Evolutionary conservation across 2,797 vertebrate species (phyloP).

Genomic region (Tarsius wallacei): DNA sequence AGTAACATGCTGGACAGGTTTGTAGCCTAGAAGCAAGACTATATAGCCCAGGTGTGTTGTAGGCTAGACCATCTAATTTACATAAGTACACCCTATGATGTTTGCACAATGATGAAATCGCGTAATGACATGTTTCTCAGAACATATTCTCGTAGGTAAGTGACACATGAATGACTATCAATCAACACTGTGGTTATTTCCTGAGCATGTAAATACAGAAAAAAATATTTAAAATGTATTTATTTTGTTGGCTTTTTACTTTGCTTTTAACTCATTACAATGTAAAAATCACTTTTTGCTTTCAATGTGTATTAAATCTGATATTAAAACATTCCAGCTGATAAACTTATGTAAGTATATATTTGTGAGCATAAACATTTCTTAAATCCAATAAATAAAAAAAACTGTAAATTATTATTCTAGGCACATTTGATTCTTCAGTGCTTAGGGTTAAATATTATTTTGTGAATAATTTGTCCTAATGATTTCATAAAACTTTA

Average conservation of each 20-base stretch:
- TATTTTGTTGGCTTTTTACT: neutral
- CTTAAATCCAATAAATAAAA: neutral
- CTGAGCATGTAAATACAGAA: neutral
- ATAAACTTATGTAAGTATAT: neutral
- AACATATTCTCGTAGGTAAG: neutral
- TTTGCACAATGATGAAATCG: neutral
- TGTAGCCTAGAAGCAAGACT: neutral
- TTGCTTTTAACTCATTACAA: neutral
- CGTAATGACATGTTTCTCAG: neutral
- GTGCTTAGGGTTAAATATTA: neutral
- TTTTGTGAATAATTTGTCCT: neutral
- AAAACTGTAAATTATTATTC: neutral
- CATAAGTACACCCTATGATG: neutral
- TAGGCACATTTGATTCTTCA: neutral
- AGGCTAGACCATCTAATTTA: neutral
- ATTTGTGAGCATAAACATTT: slow-evolving; percentile 42
- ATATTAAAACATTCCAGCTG: neutral
- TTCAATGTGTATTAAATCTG: slow-evolving; percentile 19
- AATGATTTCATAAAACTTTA: slow-evolving; percentile 35
- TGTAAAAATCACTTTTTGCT: neutral
- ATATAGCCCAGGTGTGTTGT: too few relatives aligned
- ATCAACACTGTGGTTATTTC: neutral
- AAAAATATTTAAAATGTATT: neutral
- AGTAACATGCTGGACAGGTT: neutral
- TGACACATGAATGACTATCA: neutral